A percentile compares a stretch with the other conserved stretches of the same genome.
phyloP scores from a whole-genome alignment of 2,888 invertebrate species.

The Diloba caeruleocephala region DNA sequence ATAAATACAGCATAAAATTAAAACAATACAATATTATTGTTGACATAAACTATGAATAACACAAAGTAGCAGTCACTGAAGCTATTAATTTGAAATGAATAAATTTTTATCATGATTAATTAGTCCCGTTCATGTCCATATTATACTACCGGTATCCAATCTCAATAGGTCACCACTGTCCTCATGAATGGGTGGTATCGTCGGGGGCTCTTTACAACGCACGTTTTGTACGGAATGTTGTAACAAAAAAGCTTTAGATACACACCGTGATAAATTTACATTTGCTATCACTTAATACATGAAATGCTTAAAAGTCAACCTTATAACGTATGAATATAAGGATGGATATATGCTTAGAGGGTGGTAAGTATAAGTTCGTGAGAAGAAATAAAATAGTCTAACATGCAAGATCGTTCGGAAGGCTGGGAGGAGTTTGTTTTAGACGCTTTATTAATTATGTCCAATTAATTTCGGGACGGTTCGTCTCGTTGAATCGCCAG shows the following conservation, averaged over 20 bases:
- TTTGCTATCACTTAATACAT: slow-evolving; percentile 55
- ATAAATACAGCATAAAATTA: too few species aligned
- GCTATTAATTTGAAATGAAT: too few species aligned
- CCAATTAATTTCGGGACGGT: slow-evolving; percentile 85
- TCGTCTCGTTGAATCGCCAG: slow-evolving; percentile 76
- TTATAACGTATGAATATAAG: slow-evolving; percentile 43
- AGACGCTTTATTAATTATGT: slow-evolving; percentile 88
- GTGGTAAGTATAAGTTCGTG: slow-evolving; percentile 49
- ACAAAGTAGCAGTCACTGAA: too few species aligned
- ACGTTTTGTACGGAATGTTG: slow-evolving; percentile 88
- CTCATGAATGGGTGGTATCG: slow-evolving; percentile 89
- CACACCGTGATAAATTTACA: slow-evolving; percentile 78
- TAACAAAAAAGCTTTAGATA: slow-evolving; percentile 88
- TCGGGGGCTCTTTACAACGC: slow-evolving; percentile 87
- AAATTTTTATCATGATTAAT: too few species aligned
- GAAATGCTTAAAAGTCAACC: slow-evolving; percentile 49
- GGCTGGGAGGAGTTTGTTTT: slow-evolving; percentile 84
- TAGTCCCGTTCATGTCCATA: slow-evolving; percentile 63
- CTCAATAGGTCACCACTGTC: slow-evolving; percentile 88
- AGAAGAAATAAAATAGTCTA: slow-evolving; percentile 80
- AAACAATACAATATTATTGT: too few species aligned
- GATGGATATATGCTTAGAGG: slow-evolving; percentile 19
- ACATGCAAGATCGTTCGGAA: slow-evolving; percentile 79
- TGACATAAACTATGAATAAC: too few species aligned
- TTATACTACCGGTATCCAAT: slow-evolving; percentile 69